phyloP scores from a whole-genome alignment of 2,888 invertebrate species.

The Synanthedon vespiformis region DNA sequence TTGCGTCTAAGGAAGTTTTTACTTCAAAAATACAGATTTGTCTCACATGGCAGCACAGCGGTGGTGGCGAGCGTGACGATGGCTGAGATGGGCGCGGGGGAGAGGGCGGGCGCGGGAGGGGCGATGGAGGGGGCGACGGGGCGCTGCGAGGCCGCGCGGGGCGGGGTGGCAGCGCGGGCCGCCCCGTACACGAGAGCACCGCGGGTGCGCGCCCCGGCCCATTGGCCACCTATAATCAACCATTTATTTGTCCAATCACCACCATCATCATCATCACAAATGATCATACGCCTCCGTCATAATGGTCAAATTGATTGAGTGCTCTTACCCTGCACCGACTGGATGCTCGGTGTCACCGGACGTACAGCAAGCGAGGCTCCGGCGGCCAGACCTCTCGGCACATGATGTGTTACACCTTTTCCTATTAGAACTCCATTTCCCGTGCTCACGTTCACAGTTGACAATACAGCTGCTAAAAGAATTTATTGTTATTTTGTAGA shows the following conservation, averaged over 20 bases:
- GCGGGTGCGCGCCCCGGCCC: slow-evolving; percentile 20
- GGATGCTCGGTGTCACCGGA: slow-evolving; percentile 57
- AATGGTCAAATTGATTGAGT: no score
- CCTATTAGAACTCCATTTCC: slow-evolving; percentile 46
- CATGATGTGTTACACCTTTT: slow-evolving; percentile 51
- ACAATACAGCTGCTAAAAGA: slow-evolving; percentile 25
- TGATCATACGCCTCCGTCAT: no score
- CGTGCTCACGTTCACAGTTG: slow-evolving; percentile 42
- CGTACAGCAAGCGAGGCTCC: slow-evolving; percentile 81
- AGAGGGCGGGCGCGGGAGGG: slow-evolving; percentile 6
- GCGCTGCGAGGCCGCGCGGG: slow-evolving; percentile 13
- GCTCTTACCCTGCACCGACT: slow-evolving; percentile 22
- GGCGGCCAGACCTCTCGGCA: slow-evolving; percentile 75
- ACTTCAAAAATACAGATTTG: background rate
- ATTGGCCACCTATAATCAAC: background rate
- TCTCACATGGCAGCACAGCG: slow-evolving; percentile 47
- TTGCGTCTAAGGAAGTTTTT: background rate
- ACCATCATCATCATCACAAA: no score
- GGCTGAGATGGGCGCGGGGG: slow-evolving; percentile 31
- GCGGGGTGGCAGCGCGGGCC: slow-evolving; percentile 22
- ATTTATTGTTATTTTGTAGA: background rate
- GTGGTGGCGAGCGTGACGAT: slow-evolving; percentile 37
- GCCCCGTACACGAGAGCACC: slow-evolving; percentile 47
- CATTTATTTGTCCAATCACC: no score
- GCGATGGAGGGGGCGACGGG: slow-evolving; percentile 23